Conservation (phyloP, 2,888 invertebrate species). For the Strigamia crassipes region DNA sequence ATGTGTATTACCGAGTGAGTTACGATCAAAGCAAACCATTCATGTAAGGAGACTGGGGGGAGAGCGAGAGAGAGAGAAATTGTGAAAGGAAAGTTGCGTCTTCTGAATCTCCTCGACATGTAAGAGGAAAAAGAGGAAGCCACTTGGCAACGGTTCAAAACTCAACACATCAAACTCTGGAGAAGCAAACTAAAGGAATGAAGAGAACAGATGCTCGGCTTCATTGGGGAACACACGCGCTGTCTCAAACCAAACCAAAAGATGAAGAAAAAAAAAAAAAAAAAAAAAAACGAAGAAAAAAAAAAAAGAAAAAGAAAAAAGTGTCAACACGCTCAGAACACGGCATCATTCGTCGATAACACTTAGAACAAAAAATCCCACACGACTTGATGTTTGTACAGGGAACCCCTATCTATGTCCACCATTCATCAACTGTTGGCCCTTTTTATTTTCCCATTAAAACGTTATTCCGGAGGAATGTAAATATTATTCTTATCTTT, state of each 20-base stretch:
- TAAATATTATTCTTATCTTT: background rate
- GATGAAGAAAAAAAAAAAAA: too few species aligned
- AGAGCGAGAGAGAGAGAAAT: background rate
- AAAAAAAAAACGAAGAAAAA: too few species aligned
- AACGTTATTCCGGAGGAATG: background rate
- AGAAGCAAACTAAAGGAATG: slow-evolving; percentile 30
- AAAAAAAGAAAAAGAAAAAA: background rate
- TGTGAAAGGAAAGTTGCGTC: slow-evolving; percentile 29
- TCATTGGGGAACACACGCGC: background rate
- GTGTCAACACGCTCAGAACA: background rate
- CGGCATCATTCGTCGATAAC: background rate
- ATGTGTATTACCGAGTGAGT: slow-evolving; percentile 18
- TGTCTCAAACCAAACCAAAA: background rate
- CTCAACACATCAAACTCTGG: slow-evolving; percentile 24
- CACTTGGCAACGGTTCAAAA: slow-evolving; percentile 37
- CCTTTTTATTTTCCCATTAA: background rate
- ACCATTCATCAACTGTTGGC: background rate
- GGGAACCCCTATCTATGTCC: background rate
- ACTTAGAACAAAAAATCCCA: background rate
- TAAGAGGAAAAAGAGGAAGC: slow-evolving; percentile 21
- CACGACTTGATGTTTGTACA: background rate
- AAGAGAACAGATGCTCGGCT: slow-evolving; percentile 30
- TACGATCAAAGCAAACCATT: slow-evolving; percentile 28
- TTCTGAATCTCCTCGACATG: background rate
- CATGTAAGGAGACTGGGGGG: background rate